Conservation (phyloP, 2,888 invertebrate genomes). For the Seira ritae region DNA sequence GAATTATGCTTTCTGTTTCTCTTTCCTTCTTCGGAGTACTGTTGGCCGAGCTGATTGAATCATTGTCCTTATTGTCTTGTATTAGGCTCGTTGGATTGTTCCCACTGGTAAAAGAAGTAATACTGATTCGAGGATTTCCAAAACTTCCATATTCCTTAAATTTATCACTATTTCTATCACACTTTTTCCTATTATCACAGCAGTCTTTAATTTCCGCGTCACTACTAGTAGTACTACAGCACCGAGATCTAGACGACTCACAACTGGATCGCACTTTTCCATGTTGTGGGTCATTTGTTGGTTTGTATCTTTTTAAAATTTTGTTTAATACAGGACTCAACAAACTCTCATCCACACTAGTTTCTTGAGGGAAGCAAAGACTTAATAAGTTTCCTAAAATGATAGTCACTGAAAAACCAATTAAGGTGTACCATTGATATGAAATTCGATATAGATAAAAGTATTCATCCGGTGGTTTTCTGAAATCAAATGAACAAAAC, state of each 20-base stretch:
- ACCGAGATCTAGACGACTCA: conserved; percentile 16
- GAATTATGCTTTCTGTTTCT: conserved; percentile 29
- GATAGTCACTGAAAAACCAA: conserved; percentile 75
- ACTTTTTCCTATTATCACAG: not conserved
- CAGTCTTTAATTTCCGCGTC: conserved; percentile 18
- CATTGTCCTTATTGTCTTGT: conserved; percentile 10
- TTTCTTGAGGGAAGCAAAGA: conserved; percentile 68
- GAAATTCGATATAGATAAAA: conserved; percentile 76
- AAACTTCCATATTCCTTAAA: conserved; percentile 8
- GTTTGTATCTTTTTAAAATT: conserved; percentile 37
- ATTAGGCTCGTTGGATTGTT: not conserved
- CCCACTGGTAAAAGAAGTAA: not conserved
- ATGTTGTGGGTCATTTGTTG: not conserved
- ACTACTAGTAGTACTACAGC: conserved; percentile 29
- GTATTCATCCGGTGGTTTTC: conserved; percentile 68
- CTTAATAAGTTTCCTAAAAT: conserved; percentile 63
- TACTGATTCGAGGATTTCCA: conserved; percentile 4
- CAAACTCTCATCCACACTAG: conserved; percentile 59
- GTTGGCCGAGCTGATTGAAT: not conserved
- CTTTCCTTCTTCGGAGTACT: conserved; percentile 26
- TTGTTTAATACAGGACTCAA: conserved; percentile 66
- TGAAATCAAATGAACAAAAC: conserved; percentile 26
- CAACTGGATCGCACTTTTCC: conserved; percentile 5
- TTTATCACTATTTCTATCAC: conserved; percentile 17
- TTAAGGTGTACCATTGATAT: conserved; percentile 77